phyloP scores from a whole-genome alignment of 2,888 invertebrate genomes.

The Ophion ellenae region DNA sequence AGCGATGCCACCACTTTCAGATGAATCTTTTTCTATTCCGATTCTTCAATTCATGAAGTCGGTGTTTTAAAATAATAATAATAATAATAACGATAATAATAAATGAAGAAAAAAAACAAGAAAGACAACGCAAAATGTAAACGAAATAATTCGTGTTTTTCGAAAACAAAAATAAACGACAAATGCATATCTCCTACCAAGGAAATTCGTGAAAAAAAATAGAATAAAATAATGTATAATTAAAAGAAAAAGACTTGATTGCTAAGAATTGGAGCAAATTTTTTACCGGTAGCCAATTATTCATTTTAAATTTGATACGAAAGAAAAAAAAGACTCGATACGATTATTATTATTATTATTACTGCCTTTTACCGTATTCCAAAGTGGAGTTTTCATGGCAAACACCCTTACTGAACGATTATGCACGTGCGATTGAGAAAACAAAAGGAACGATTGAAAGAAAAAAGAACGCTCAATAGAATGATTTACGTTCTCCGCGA shows the following conservation, averaged over 20 bases:
- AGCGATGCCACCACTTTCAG: slow-evolving; percentile 8
- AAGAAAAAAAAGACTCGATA: slow-evolving; percentile 9
- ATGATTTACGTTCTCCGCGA: slow-evolving; percentile 1
- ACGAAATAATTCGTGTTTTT: slow-evolving; percentile 7
- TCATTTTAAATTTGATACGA: slow-evolving; percentile 59
- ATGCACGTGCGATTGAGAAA: slow-evolving; percentile 24
- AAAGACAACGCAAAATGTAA: background rate
- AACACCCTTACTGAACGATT: background rate
- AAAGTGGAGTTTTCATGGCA: slow-evolving; percentile 7
- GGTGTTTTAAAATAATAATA: slow-evolving; percentile 1
- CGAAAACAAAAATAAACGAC: slow-evolving; percentile 18
- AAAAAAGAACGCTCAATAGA: background rate
- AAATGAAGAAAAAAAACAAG: background rate
- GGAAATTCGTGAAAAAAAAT: slow-evolving; percentile 35
- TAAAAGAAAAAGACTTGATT: slow-evolving; percentile 29
- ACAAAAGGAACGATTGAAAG: background rate
- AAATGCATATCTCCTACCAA: slow-evolving; percentile 66
- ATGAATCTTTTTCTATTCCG: slow-evolving; percentile 44
- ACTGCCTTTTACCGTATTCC: slow-evolving; percentile 43
- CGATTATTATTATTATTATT: slow-evolving; percentile 37
- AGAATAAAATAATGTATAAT: slow-evolving; percentile 6
- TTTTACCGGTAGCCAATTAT: slow-evolving; percentile 50
- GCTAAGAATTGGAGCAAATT: slow-evolving; percentile 48
- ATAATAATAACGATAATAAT: too few species aligned
- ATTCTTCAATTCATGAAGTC: slow-evolving; percentile 3